Evolutionary conservation across 2,888 invertebrate species (phyloP).

Genomic region (Pinctada fucata): DNA sequence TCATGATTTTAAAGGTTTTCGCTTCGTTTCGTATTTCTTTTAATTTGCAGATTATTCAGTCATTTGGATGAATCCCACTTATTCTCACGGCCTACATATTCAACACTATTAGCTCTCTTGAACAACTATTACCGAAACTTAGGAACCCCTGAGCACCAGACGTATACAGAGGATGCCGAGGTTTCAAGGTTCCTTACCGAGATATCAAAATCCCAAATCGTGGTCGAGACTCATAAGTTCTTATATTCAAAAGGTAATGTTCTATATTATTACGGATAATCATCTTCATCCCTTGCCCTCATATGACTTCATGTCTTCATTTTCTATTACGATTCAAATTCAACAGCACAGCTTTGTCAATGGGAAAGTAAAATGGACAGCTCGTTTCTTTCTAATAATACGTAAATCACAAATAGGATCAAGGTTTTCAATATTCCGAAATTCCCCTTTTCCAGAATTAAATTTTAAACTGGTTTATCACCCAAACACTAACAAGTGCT

Average conservation of each 20-base stretch:
- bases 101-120: constrained; percentile 85
- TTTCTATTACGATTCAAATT: neutral
- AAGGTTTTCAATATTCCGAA: too few species aligned
- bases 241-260: constrained; percentile 80
- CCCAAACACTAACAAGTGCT: too few species aligned
- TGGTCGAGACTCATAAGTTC: constrained; percentile 85
- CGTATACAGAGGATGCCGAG: constrained; percentile 84
- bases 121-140: constrained; percentile 90
- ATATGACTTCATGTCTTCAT: neutral
- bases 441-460: too few species aligned
- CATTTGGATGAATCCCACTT: constrained; percentile 55
- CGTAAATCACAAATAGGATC: too few species aligned
- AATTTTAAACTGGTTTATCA: too few species aligned
- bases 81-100: constrained; percentile 81
- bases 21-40: neutral
- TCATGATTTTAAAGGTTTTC: neutral
- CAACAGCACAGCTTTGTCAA: neutral
- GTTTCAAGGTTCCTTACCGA: constrained; percentile 88
- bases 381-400: too few species aligned
- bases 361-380: too few species aligned
- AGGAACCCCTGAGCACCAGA: constrained; percentile 85
- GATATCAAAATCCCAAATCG: constrained; percentile 86
- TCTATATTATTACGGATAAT: too few species aligned
- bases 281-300: neutral
- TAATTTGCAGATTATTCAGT: constrained; percentile 56